Evolutionary conservation across 2,113 vertebrate genomes (phyloP).

Genomic region (Thymallus thymallus): DNA sequence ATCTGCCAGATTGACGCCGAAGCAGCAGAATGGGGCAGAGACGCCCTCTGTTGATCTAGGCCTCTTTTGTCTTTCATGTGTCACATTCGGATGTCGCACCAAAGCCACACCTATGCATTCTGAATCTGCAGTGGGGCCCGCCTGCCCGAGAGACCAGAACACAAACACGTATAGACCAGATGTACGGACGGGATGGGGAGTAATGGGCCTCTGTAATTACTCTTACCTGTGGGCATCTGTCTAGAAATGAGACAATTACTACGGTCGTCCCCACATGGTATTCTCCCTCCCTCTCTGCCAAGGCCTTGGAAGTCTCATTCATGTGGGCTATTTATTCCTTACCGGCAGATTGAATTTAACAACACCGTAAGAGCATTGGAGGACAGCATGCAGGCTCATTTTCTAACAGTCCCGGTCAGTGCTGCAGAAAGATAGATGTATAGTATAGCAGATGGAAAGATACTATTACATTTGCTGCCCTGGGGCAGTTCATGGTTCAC

Average conservation of each 20-base stretch:
- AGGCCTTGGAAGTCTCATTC: slow-evolving; percentile 46
- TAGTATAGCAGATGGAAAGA: no score
- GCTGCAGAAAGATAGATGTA: background rate
- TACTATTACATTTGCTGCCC: background rate
- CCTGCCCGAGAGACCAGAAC: slow-evolving; percentile 59
- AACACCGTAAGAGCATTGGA: slow-evolving; percentile 30
- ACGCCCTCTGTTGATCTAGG: slow-evolving; percentile 90
- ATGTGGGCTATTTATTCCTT: slow-evolving; percentile 40
- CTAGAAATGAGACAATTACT: slow-evolving; percentile 75
- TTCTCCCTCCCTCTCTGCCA: slow-evolving; percentile 43
- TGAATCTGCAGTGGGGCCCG: slow-evolving; percentile 75
- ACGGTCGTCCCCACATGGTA: slow-evolving; percentile 63
- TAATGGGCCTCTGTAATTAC: slow-evolving; percentile 64
- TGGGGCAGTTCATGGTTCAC: background rate
- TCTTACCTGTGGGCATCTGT: slow-evolving; percentile 71
- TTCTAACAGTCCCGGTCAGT: background rate
- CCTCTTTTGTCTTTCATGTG: slow-evolving; percentile 88
- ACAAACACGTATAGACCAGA: slow-evolving; percentile 73
- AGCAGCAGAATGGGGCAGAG: slow-evolving; percentile 91
- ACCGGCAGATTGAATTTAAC: slow-evolving; percentile 51
- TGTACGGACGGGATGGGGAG: slow-evolving; percentile 42
- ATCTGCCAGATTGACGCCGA: slow-evolving; percentile 92
- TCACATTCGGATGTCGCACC: slow-evolving; percentile 82
- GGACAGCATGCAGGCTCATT: background rate
- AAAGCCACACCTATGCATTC: slow-evolving; percentile 89